Conservation (phyloP, 2,113 vertebrate genomes). For the Coregonus clupeaformis region DNA sequence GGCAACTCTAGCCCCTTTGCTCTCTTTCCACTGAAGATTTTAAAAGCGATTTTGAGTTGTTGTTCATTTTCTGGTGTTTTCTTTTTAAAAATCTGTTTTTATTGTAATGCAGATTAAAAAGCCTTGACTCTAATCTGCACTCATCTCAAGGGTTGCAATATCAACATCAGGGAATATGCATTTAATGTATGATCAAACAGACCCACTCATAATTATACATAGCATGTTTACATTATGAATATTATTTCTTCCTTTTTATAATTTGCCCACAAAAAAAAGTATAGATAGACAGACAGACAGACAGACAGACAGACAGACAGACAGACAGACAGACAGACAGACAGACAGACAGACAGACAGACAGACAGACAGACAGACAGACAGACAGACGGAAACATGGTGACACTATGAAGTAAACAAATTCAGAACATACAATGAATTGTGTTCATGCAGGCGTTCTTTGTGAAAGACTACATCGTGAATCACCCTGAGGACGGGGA, state of each 20-base stretch:
- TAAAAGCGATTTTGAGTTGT: constrained; percentile 36
- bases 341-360: neutral
- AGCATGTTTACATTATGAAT: constrained; percentile 20
- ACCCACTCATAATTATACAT: constrained; percentile 22
- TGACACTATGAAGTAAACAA: constrained; percentile 19
- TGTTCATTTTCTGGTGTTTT: constrained; percentile 7
- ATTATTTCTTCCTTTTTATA: constrained; percentile 20
- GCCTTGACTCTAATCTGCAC: constrained; percentile 46
- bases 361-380: neutral
- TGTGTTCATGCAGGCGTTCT: constrained; percentile 83
- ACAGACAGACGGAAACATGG: neutral
- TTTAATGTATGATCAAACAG: constrained; percentile 23
- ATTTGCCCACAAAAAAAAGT: neutral
- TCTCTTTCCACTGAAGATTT: constrained; percentile 37
- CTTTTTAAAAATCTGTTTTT: constrained; percentile 3
- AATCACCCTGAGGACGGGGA: constrained; percentile 98
- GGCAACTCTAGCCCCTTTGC: neutral
- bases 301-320: neutral
- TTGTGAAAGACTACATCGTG: constrained; percentile 93
- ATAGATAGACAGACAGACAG: neutral
- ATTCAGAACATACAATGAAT: constrained; percentile 11
- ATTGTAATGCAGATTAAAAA: constrained; percentile 42
- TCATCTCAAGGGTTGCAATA: constrained; percentile 35
- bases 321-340: neutral
- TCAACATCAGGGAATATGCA: constrained; percentile 21